Evolutionary conservation across 2,113 vertebrate species (phyloP).

Genomic region (Lepisosteus oculatus): DNA sequence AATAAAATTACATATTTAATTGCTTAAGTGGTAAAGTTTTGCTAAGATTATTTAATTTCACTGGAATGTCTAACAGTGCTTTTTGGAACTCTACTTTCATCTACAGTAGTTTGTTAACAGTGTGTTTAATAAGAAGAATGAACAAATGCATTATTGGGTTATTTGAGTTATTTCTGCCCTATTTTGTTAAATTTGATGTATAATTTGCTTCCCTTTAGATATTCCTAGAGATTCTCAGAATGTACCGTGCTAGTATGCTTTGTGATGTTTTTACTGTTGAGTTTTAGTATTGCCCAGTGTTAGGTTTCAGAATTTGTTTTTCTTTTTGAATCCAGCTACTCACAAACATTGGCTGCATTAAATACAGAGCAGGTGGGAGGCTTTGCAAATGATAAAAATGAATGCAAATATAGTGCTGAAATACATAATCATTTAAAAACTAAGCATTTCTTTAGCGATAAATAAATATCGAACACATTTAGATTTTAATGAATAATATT

Average conservation of each 20-base stretch:
- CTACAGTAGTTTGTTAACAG: too few relatives aligned
- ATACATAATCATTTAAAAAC: conserved; percentile 52
- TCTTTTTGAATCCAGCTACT: conserved; percentile 64
- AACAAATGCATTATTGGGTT: too few relatives aligned
- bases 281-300: conserved; percentile 47
- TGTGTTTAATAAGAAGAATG: too few relatives aligned
- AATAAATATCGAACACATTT: not conserved
- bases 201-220: too few relatives aligned
- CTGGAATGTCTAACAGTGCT: too few relatives aligned
- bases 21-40: too few relatives aligned
- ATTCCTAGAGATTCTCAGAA: too few relatives aligned
- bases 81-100: too few relatives aligned
- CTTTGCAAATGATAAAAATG: conserved; percentile 27
- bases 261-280: conserved; percentile 68
- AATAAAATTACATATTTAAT: too few relatives aligned
- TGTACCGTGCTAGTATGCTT: conserved; percentile 43
- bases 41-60: too few relatives aligned
- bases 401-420: conserved; percentile 60
- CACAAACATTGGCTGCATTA: conserved; percentile 54
- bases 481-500: conserved; percentile 14
- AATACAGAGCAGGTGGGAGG: conserved; percentile 62
- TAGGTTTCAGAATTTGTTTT: conserved; percentile 72
- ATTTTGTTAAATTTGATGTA: too few relatives aligned
- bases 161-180: too few relatives aligned
- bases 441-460: not conserved